Evolutionary conservation across 2,888 invertebrate species (phyloP).

Genomic region (Pyrgus malvae): DNA sequence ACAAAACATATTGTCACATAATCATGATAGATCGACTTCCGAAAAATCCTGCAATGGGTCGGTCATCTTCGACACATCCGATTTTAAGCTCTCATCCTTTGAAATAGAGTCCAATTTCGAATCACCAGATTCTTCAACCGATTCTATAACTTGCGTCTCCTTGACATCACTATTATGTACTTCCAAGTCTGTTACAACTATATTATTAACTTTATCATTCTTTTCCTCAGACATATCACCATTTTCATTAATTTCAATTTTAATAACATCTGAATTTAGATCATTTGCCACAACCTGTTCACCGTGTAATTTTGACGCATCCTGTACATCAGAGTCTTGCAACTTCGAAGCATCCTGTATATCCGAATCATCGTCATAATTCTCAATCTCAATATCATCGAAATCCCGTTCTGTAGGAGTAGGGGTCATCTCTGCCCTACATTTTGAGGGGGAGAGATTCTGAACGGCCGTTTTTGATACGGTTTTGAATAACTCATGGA

Average conservation of each 20-base stretch:
- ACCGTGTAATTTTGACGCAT: not conserved
- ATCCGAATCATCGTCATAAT: slow-evolving; percentile 43
- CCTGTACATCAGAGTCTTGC: not conserved
- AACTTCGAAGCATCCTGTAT: slow-evolving; percentile 4
- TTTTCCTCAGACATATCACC: not conserved
- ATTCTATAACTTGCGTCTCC: not conserved
- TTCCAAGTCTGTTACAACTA: slow-evolving; percentile 1
- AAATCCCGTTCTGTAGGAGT: slow-evolving; percentile 56
- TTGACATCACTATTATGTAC: not conserved
- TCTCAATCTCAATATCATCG: slow-evolving; percentile 48
- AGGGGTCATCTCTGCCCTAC: slow-evolving; percentile 43
- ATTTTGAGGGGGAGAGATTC: slow-evolving; percentile 61
- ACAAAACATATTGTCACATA: slow-evolving; percentile 51
- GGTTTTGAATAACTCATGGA: slow-evolving; percentile 63
- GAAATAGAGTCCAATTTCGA: slow-evolving; percentile 30
- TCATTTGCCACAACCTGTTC: not conserved
- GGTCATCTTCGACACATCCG: slow-evolving; percentile 36
- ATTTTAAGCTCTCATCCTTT: slow-evolving; percentile 36
- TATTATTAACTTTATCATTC: not conserved
- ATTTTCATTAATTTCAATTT: not conserved
- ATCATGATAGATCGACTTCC: slow-evolving; percentile 64
- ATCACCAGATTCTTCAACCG: not conserved
- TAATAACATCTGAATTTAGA: not conserved
- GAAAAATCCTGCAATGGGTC: slow-evolving; percentile 60
- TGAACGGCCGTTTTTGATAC: slow-evolving; percentile 67